These are phyloP conservation scores for Tonatia bakeri DNA, from an alignment of 2,113 vertebrate genomes.

Conservation along the genomic window DNA sequence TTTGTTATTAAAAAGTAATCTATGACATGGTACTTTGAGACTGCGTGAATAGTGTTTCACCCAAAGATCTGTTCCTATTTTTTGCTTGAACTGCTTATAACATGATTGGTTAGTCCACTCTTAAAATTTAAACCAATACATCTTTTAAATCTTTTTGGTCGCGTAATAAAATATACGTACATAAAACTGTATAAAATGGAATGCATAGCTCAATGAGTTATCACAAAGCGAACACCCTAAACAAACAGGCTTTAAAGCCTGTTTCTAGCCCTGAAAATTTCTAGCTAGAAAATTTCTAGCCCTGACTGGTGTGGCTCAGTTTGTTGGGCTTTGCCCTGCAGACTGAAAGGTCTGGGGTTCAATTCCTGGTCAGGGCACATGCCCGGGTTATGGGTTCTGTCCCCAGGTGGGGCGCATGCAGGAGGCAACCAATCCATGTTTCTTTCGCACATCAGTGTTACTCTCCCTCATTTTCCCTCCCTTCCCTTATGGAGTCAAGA, in stretches of 20 bases:
- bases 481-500: too few species aligned
- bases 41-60: not conserved
- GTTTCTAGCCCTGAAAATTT: too few species aligned
- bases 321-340: too few species aligned
- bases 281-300: not conserved
- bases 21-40: not conserved
- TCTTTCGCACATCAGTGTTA: too few species aligned
- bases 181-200: not conserved
- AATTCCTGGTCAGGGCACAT: too few species aligned
- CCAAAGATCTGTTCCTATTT: not conserved
- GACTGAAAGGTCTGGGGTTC: too few species aligned
- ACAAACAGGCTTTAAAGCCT: not conserved
- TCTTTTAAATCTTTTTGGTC: not conserved
- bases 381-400: too few species aligned
- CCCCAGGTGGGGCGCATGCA: too few species aligned
- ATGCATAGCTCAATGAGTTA: not conserved
- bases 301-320: too few species aligned
- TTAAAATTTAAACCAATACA: conserved; percentile 17
- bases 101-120: not conserved
- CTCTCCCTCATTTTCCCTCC: too few species aligned
- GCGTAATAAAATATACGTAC: not conserved
- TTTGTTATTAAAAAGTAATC: not conserved
- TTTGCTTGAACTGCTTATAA: not conserved
- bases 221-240: not conserved
- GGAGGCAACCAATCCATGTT: too few species aligned